phyloP scores from a whole-genome alignment of 2,113 vertebrate species.

The Rhagologus leucostigma region DNA sequence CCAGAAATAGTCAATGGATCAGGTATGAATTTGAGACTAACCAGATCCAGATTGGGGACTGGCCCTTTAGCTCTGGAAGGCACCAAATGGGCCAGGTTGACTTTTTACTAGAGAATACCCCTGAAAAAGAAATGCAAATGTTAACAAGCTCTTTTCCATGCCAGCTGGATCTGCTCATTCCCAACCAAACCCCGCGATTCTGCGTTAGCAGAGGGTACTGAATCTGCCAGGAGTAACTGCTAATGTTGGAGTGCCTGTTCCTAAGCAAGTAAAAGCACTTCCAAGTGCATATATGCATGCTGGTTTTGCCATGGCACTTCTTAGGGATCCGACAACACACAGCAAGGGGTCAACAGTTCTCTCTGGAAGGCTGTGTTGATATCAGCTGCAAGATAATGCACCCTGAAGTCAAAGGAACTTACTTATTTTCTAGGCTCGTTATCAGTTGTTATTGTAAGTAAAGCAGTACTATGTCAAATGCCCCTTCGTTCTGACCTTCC shows the following conservation, averaged over 20 bases:
- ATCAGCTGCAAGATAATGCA: slow-evolving; percentile 36
- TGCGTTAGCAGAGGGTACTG: rapidly evolving
- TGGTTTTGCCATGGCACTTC: neutral
- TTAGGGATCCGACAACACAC: neutral
- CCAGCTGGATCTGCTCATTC: neutral
- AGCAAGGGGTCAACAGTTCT: slow-evolving; percentile 40
- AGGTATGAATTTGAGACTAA: neutral
- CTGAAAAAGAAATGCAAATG: neutral
- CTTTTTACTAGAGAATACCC: neutral
- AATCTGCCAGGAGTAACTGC: neutral
- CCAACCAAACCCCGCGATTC: neutral
- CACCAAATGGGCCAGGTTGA: neutral
- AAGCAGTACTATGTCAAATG: slow-evolving; percentile 33
- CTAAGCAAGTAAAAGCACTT: neutral
- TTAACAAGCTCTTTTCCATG: neutral
- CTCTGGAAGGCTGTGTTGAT: slow-evolving; percentile 30
- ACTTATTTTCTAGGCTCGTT: slow-evolving; percentile 22
- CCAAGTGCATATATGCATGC: neutral
- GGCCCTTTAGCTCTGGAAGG: neutral
- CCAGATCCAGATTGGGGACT: neutral
- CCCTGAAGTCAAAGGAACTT: slow-evolving; percentile 18
- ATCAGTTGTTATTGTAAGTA: slow-evolving; percentile 60
- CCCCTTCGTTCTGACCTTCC: slow-evolving; percentile 33
- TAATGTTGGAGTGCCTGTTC: neutral
- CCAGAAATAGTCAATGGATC: neutral